Percentiles rank a stretch among this genome's conserved stretches.
phyloP scores from a whole-genome alignment of 2,888 invertebrate species.

The Hemaris fuciformis region DNA sequence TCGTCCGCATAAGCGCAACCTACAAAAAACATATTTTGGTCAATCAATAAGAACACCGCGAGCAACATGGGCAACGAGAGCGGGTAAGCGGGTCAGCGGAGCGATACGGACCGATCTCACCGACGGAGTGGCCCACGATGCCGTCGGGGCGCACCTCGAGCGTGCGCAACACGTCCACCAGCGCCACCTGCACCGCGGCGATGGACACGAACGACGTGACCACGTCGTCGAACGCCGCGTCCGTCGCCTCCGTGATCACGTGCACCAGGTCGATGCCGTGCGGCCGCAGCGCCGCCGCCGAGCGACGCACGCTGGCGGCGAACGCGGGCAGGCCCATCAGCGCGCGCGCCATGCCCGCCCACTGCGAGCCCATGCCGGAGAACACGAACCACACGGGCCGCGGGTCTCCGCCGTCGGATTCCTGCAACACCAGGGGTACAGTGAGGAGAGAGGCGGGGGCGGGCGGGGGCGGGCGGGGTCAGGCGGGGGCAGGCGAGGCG shows the following conservation, averaged over 20 bases:
- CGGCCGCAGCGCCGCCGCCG: conserved; percentile 88
- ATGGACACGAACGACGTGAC: conserved; percentile 96
- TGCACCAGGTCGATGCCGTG: conserved; percentile 92
- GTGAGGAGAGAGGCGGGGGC: neutral
- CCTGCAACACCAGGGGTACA: conserved; percentile 33
- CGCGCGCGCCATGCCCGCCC: conserved; percentile 96
- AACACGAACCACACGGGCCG: conserved; percentile 97
- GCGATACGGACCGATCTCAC: conserved; percentile 85
- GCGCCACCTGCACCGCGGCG: conserved; percentile 96
- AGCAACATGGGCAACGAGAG: neutral
- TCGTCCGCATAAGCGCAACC: conserved; percentile 99
- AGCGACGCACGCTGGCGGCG: conserved; percentile 87
- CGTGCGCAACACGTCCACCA: conserved; percentile 92
- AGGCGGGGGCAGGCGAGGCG: neutral
- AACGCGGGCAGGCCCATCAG: conserved; percentile 92
- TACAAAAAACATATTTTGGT: conserved; percentile 33
- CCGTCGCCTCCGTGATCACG: conserved; percentile 88
- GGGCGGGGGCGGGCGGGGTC: neutral
- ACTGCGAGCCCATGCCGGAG: conserved; percentile 99
- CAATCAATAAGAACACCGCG: neutral
- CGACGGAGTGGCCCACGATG: conserved; percentile 97
- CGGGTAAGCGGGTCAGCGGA: neutral
- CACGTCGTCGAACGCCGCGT: conserved; percentile 91
- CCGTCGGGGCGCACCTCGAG: conserved; percentile 94
- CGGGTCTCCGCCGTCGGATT: conserved; percentile 67